phyloP scores from a whole-genome alignment of 2,113 vertebrate species.

The Hemichromis elongatus region DNA sequence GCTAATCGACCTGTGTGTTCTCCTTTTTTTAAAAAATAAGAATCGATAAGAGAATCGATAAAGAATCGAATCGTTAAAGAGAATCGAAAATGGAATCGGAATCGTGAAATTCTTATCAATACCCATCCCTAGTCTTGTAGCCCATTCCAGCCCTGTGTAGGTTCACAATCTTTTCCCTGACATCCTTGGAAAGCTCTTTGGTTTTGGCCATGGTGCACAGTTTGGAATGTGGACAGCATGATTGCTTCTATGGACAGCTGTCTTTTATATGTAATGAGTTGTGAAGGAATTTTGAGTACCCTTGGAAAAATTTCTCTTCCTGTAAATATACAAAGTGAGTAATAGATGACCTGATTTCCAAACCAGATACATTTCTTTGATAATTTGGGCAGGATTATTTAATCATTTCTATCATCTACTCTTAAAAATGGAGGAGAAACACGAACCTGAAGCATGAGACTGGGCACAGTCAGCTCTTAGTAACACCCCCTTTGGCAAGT shows the following conservation, averaged over 20 bases:
- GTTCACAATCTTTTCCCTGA: not conserved
- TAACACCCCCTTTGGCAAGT: not conserved
- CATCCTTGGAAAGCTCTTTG: not conserved
- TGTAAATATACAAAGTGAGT: not conserved
- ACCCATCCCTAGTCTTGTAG: no score
- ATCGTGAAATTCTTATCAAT: no score
- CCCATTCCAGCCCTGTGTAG: not conserved
- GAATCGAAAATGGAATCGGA: no score
- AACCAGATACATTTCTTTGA: not conserved
- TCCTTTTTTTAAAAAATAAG: no score
- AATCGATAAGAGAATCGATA: no score
- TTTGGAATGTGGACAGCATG: not conserved
- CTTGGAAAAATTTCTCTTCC: not conserved
- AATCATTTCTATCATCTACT: not conserved
- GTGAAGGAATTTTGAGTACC: not conserved
- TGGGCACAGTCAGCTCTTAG: not conserved
- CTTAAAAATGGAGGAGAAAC: not conserved
- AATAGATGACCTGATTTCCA: not conserved
- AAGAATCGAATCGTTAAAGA: no score
- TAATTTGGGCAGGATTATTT: not conserved
- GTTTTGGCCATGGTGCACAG: not conserved
- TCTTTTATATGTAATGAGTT: not conserved
- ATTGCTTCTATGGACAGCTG: not conserved
- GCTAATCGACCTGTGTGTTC: no score
- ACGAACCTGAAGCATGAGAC: not conserved